These are phyloP conservation scores for Oreochromis spilurus DNA, from an alignment of 2,113 vertebrate genomes.

Conservation along the genomic window DNA sequence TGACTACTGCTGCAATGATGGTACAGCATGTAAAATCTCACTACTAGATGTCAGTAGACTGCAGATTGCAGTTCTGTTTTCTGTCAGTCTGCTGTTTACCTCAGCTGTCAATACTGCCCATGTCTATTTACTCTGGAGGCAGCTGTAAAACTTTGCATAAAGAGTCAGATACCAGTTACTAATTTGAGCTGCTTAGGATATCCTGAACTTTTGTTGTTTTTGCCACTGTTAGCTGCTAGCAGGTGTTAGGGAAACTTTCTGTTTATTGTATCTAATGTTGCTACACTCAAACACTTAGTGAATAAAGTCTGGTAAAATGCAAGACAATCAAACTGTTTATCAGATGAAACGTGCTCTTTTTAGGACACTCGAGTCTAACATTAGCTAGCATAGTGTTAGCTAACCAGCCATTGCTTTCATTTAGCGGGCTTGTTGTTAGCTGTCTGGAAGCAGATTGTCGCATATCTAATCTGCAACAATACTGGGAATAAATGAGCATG, in stretches of 20 bases:
- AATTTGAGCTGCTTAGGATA: neutral
- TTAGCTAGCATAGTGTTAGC: neutral
- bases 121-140: neutral
- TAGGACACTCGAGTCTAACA: neutral
- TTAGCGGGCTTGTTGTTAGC: neutral
- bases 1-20: accelerated
- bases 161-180: neutral
- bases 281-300: neutral
- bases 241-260: neutral
- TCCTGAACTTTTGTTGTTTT: neutral
- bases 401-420: neutral
- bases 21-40: neutral
- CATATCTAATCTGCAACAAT: neutral
- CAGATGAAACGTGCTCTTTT: neutral
- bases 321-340: neutral
- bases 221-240: neutral
- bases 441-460: accelerated
- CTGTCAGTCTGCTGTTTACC: too few species aligned
- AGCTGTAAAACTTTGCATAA: neutral
- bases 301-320: neutral
- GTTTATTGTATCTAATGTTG: neutral
- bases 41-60: neutral
- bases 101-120: neutral
- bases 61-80: neutral
- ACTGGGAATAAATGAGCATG: neutral